These are phyloP conservation scores for Nannoperca obscura DNA, from an alignment of 2,797 vertebrate genomes.

Conservation along the genomic window DNA sequence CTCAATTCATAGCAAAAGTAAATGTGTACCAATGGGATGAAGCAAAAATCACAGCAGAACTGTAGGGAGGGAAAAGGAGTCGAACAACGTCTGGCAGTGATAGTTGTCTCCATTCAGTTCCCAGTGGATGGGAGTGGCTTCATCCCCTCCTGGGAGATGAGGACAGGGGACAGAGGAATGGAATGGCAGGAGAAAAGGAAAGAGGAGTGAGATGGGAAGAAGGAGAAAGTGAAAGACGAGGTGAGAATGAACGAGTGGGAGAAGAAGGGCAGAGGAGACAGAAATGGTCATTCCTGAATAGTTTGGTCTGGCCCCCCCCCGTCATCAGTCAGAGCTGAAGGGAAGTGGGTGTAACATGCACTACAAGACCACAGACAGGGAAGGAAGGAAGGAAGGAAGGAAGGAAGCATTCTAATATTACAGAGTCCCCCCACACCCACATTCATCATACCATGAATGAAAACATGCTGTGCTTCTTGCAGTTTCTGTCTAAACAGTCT, in stretches of 20 bases:
- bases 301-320: background rate
- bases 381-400: conserved; percentile 64
- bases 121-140: conserved; percentile 84
- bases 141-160: conserved; percentile 78
- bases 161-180: background rate
- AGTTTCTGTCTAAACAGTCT: conserved; percentile 58
- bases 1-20: background rate
- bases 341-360: conserved; percentile 71
- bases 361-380: conserved; percentile 54
- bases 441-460: conserved; percentile 67
- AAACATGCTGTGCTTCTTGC: conserved; percentile 57
- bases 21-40: background rate
- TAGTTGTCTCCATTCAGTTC: conserved; percentile 81
- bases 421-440: conserved; percentile 45
- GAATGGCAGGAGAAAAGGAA: conserved; percentile 1
- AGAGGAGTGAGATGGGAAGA: background rate
- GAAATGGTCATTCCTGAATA: conserved; percentile 1
- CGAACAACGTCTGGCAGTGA: conserved; percentile 77
- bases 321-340: conserved; percentile 9
- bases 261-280: background rate
- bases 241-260: background rate
- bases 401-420: conserved; percentile 71
- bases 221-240: background rate
- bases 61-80: conserved; percentile 30
- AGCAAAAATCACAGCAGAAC: background rate